Conservation (phyloP, 2,888 invertebrate species). For the Clitarchus hookeri region DNA sequence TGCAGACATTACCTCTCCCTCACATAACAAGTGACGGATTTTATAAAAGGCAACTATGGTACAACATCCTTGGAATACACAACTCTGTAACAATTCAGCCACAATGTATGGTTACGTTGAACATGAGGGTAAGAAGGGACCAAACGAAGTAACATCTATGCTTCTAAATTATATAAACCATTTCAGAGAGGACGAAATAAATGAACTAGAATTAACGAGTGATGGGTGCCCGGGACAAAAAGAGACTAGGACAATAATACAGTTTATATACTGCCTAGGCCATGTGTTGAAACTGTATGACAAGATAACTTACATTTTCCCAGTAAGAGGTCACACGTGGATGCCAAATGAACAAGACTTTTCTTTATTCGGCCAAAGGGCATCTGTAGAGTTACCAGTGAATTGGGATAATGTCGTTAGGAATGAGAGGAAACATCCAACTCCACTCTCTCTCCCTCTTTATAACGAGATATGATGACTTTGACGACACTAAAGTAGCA, state of each 20-base stretch:
- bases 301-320: not conserved
- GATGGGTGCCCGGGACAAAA: not conserved
- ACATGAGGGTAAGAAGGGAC: not conserved
- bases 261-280: constrained; percentile 15
- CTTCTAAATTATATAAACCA: not conserved
- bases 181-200: not conserved
- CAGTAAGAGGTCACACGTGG: not conserved
- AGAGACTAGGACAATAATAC: not conserved
- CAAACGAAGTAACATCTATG: constrained; percentile 16
- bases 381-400: not conserved
- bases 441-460: not conserved
- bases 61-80: not conserved
- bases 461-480: not conserved
- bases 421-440: not conserved
- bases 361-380: not conserved
- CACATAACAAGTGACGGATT: not conserved
- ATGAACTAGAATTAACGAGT: not conserved
- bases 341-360: not conserved
- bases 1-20: not conserved
- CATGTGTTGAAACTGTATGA: not conserved
- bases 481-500: not conserved
- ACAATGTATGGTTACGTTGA: not conserved
- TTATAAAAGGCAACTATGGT: not conserved
- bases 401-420: not conserved
- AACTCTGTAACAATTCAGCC: not conserved